Base-by-base conservation (phyloP, 2,113 vertebrate species). In the Clarias batrachus region DNA sequence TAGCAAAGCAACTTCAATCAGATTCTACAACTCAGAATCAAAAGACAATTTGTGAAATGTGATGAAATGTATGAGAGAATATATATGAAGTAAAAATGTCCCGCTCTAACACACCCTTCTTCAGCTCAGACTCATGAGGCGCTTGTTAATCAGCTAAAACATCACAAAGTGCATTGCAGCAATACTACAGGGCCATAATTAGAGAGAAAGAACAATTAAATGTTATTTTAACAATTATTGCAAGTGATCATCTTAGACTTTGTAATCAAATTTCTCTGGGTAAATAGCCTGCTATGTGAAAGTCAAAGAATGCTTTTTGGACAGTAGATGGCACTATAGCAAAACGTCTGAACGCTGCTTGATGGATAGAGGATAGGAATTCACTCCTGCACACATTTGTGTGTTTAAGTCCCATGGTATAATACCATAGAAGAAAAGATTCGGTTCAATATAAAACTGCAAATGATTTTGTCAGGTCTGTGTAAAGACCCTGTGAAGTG, bases 271-370 rank as follows among this genome's bases (percentile, higher is more conserved):
- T 80, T 60, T 60, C 9, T 83, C 10, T 30, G 23, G 4, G 14
- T 52, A 82, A 27, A 66, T n/a, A 82, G 14, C 68, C 56, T 59
- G 19, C 2, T n/a, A 59, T 21, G 0, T 73, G 73, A 17, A 41
- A 21, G 23, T 48, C 16, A 48, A 14, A 71, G 37, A 52, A 68
- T n/a, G 19, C 7, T 23, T 30, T 16, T 70, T 80, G 78, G 27
- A 79, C 90, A 85, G 77, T 52, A 90, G 90, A 76, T 89, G 90
- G 88, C 88, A 86, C 84, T 85, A 56, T 78, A 48, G 86, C 23
- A 59, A 19, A 79, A 78, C 41, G 30, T 85, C 78, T 23, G 23
- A 54, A 60, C 73, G 12, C 1, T 14, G 25, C 27, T 63, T 2
- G 13, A 16, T 63, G 48, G 17, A 13, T 16, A 9, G 19, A 85